Percentiles rank a stretch among this genome's conserved stretches.
Evolutionary conservation across 2,113 vertebrate genomes (phyloP).

Genomic region (Malaclemys terrapin): DNA sequence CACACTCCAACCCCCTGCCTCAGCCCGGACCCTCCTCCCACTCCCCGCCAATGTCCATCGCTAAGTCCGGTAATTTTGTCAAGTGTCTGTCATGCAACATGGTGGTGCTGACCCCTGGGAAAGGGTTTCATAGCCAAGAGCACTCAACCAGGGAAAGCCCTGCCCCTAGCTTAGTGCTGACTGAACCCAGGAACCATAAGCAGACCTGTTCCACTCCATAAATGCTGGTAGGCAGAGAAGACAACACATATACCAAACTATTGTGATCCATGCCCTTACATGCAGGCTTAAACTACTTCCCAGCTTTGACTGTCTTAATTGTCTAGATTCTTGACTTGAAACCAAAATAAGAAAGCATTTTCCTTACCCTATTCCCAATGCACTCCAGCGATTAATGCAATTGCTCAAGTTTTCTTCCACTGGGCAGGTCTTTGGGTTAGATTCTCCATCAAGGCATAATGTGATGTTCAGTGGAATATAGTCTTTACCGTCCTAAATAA

Average conservation of each 20-base stretch:
- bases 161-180: not conserved
- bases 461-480: conserved; percentile 95
- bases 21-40: too few relatives aligned
- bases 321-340: not conserved
- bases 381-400: conserved; percentile 81
- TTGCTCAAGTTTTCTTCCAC: conserved; percentile 80
- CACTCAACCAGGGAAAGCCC: not conserved
- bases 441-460: conserved; percentile 81
- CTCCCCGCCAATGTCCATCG: too few relatives aligned
- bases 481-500: conserved; percentile 90
- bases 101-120: too few relatives aligned
- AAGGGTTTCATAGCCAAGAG: not conserved
- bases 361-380: conserved; percentile 85
- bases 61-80: too few relatives aligned
- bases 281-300: not conserved
- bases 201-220: not conserved
- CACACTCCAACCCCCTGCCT: too few relatives aligned
- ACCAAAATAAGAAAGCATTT: not conserved
- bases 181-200: not conserved
- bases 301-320: not conserved
- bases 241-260: not conserved
- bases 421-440: conserved; percentile 68
- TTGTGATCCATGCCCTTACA: not conserved
- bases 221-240: fast-evolving
- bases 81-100: too few relatives aligned